Percentiles rank a stretch among this genome's conserved stretches.
These are phyloP conservation scores for Ganaspis sp. DNA, from an alignment of 1,140 invertebrate species.

Conservation along the genomic window DNA sequence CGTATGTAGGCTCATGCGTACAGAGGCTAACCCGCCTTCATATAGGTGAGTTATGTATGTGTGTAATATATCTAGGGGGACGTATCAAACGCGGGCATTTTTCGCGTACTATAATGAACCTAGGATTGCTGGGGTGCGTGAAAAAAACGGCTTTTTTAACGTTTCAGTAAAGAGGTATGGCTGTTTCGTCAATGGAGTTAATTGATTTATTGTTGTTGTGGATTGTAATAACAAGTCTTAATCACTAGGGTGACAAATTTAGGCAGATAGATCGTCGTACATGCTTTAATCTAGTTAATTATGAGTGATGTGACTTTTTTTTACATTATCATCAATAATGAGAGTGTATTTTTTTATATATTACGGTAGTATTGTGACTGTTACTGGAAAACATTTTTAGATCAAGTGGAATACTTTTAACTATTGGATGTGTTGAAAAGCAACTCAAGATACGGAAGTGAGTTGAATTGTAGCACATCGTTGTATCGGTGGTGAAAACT, in stretches of 20 bases:
- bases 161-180: not conserved
- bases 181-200: no score
- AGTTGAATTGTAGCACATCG: slow-evolving; percentile 12
- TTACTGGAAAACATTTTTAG: not conserved
- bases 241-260: no score
- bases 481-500: slow-evolving; percentile 12
- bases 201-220: no score
- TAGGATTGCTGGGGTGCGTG: not conserved
- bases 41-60: slow-evolving; percentile 18
- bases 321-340: no score
- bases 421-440: not conserved
- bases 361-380: no score
- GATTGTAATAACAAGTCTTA: no score
- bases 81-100: not conserved
- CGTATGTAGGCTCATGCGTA: slow-evolving; percentile 51
- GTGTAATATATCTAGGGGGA: not conserved
- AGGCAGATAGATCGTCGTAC: no score
- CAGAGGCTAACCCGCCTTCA: slow-evolving; percentile 25
- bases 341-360: no score
- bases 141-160: not conserved
- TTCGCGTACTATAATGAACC: not conserved
- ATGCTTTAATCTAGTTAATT: no score
- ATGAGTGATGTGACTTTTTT: no score
- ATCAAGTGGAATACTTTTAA: not conserved
- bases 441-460: not conserved